Conservation (phyloP, 53 echinoderm and acorn worm species). For the Crossaster papposus region DNA sequence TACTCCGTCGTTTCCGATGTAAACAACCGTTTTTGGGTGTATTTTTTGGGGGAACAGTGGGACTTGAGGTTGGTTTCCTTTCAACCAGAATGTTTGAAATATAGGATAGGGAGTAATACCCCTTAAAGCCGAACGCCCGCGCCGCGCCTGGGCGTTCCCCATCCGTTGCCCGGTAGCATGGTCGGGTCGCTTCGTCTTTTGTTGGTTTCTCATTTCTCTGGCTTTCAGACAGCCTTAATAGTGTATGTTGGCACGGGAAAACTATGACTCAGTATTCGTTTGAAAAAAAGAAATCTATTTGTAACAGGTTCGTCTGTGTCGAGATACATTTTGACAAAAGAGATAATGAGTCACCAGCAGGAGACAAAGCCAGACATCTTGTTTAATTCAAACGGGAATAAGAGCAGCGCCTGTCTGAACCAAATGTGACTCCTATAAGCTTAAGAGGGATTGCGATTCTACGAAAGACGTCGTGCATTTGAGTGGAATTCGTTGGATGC, state of each 20-base stretch:
- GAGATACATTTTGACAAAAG: background rate
- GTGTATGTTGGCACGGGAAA: background rate
- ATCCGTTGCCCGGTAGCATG: background rate
- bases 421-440: background rate
- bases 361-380: conserved; percentile 11
- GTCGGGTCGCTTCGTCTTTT: conserved; percentile 1
- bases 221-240: conserved; percentile 28
- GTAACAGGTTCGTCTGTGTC: background rate
- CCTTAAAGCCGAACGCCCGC: background rate
- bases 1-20: no score
- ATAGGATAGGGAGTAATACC: background rate
- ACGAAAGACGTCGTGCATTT: background rate
- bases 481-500: no score
- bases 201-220: conserved; percentile 3
- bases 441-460: background rate
- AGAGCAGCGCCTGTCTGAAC: background rate
- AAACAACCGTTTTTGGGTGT: no score
- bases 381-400: background rate
- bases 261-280: conserved; percentile 26
- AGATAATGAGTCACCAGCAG: conserved; percentile 26
- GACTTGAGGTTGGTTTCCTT: no score
- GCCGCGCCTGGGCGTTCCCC: conserved; percentile 6
- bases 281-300: conserved; percentile 11
- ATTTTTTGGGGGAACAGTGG: no score
- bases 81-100: no score